Percentiles rank a stretch among this genome's conserved stretches.
phyloP scores from a whole-genome alignment of 2,113 vertebrate species.

The Panthera uncia region DNA sequence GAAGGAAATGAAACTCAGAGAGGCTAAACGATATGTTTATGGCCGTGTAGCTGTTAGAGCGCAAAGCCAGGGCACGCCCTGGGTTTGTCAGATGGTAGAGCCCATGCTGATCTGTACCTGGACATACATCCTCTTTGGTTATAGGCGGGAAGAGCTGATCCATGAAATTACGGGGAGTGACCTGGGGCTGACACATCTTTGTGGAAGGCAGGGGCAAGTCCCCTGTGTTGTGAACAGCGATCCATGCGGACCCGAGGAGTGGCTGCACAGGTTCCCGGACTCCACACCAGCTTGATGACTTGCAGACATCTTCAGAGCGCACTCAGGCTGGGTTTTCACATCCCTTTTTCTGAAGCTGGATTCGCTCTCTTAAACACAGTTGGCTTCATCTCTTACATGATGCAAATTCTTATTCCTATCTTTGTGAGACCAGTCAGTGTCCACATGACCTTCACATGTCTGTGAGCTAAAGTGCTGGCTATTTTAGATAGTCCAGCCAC shows the following conservation, averaged over 20 bases:
- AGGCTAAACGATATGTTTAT: not conserved
- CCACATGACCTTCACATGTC: not conserved
- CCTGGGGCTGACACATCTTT: not conserved
- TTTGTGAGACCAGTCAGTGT: not conserved
- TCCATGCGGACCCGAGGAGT: not conserved
- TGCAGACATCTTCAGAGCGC: not conserved
- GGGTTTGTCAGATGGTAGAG: not conserved
- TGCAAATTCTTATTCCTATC: slow-evolving; percentile 45
- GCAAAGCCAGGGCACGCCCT: not conserved
- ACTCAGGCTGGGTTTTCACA: slow-evolving; percentile 32
- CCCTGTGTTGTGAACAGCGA: not conserved
- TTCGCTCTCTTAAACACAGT: slow-evolving; percentile 19
- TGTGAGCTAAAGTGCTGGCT: not conserved
- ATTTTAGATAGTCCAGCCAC: not conserved
- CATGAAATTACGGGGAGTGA: not conserved
- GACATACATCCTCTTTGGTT: not conserved
- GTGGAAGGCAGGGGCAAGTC: not conserved
- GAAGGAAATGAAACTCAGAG: slow-evolving; percentile 43
- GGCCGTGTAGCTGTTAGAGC: not conserved
- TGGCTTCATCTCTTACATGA: slow-evolving; percentile 10
- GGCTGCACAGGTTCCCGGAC: not conserved
- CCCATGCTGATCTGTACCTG: not conserved
- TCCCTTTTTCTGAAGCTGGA: slow-evolving; percentile 49
- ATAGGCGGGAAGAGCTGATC: not conserved
- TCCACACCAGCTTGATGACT: not conserved